These are phyloP conservation scores for Lethenteron camtschaticum DNA, from an alignment of 2,113 vertebrate genomes.

Conservation along the genomic window DNA sequence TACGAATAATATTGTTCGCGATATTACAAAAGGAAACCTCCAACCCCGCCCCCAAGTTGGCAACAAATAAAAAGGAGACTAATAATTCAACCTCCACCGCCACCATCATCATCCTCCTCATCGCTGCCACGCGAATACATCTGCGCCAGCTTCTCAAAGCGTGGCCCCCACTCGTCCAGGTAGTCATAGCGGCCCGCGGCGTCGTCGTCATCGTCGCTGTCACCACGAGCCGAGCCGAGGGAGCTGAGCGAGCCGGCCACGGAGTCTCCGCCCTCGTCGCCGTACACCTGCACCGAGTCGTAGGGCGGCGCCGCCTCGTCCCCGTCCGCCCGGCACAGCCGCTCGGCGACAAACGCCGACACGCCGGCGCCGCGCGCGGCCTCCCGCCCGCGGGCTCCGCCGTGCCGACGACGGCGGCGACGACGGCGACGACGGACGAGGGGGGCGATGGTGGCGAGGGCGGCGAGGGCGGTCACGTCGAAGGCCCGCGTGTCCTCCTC, in stretches of 20 bases:
- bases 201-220: background rate
- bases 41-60: too few species aligned
- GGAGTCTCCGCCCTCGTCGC: conserved; percentile 52
- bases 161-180: background rate
- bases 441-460: too few species aligned
- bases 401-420: too few species aligned
- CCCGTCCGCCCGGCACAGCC: conserved; percentile 47
- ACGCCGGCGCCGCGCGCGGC: conserved; percentile 18
- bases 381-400: too few species aligned
- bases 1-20: too few species aligned
- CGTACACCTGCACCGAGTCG: conserved; percentile 62
- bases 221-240: conserved; percentile 24
- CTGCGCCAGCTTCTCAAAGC: background rate
- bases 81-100: too few species aligned
- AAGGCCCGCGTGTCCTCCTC: conserved; percentile 96
- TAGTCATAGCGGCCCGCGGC: background rate
- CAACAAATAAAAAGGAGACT: too few species aligned
- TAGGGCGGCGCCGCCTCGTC: conserved; percentile 57
- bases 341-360: conserved; percentile 40
- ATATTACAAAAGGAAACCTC: too few species aligned
- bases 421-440: too few species aligned
- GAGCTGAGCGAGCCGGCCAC: conserved; percentile 58
- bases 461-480: conserved; percentile 57
- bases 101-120: too few species aligned
- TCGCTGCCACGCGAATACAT: background rate